These are phyloP conservation scores for Clarias pachynema DNA, from an alignment of 2,797 vertebrate species.

Conservation along the genomic window DNA sequence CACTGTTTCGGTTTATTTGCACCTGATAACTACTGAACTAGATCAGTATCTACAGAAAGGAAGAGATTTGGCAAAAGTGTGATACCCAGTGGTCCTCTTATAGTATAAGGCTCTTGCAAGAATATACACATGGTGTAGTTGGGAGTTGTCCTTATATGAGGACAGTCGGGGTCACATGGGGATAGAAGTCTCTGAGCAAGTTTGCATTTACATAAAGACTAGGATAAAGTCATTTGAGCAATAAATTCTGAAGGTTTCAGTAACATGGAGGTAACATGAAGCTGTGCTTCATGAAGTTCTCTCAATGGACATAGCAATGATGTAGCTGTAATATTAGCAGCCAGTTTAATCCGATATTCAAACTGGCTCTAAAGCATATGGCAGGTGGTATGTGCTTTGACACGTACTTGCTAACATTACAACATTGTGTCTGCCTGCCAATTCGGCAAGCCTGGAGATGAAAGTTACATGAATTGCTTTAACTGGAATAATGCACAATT, in stretches of 20 bases:
- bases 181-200: neutral
- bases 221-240: neutral
- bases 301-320: neutral
- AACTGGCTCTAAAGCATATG: conserved; percentile 1
- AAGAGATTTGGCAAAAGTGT: too few relatives aligned
- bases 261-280: neutral
- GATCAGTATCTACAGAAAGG: too few relatives aligned
- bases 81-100: too few relatives aligned
- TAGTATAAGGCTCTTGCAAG: too few relatives aligned
- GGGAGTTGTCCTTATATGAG: too few relatives aligned
- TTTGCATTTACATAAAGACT: neutral
- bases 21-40: too few relatives aligned
- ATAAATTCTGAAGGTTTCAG: neutral
- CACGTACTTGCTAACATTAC: neutral
- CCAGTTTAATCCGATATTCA: conserved; percentile 9
- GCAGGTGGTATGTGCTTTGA: neutral
- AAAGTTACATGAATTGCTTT: neutral
- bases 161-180: too few relatives aligned
- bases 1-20: too few relatives aligned
- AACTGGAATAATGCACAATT: neutral
- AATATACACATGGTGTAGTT: too few relatives aligned
- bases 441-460: neutral
- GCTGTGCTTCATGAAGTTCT: neutral
- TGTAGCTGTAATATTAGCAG: conserved; percentile 19
- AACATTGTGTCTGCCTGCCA: neutral